Base-by-base conservation (phyloP, 1,140 invertebrate species). In the Tetramorium simillimum region DNA sequence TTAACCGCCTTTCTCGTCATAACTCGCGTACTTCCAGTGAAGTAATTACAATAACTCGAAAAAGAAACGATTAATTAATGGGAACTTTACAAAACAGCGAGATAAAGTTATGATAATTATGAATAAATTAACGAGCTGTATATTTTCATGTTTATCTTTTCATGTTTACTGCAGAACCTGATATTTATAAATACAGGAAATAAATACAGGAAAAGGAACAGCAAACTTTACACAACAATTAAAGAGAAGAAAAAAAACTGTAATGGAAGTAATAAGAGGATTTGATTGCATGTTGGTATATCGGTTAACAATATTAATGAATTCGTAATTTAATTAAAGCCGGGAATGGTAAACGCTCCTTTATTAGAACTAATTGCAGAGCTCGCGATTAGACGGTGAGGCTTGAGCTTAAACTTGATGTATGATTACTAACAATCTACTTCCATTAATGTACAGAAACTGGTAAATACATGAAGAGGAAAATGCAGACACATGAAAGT, bases 261-360 rank as follows among this genome's bases (percentile, higher is more conserved):
- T 53, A 70, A 70, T 70, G 2, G 21, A 63, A 33, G 40, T 77
- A 77, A 77, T 63, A 49, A 62, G 18, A 28, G 5, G 21, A 53
- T 69, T 65, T 43, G 21, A 70, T 81, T 70, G 21, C 14, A 46
- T 7, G 21, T 16, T 28, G 75, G 9, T 81, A 14, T n/a, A 56
- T 70, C 33, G 37, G 21, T 81, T 70, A 70, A 70, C 63, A 69
- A 81, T 56, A 67, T 49, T 70, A 81, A 81, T 70, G 14, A 24
- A 16, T 69, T 40, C 5, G n/a, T 69, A 70, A 81, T 72, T 81
- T 81, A 70, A 81, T 81, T 81, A 72, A 81, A 70, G 21, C 49
- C 33, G 43, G 16, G 10, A 56, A 70, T 46, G 46, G 12, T n/a
- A 21, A 56, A 43, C 40, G 49, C 49, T 51, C 12, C n/a, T 70